Conservation (phyloP, 1,140 invertebrate species). For the Pemphigus obesinymphae region DNA sequence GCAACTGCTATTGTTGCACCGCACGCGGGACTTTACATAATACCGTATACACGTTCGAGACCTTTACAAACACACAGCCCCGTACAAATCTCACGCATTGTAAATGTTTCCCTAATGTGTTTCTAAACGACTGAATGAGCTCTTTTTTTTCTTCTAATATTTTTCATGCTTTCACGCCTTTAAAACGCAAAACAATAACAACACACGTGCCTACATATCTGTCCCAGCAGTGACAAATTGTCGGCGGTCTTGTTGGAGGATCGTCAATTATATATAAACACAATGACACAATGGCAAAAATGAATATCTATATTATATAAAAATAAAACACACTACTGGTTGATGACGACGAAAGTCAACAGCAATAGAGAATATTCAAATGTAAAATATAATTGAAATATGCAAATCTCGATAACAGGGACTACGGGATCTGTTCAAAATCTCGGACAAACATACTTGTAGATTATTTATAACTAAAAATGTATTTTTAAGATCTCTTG, state of each 20-base stretch:
- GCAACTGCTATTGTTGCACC: neutral
- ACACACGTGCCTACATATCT: neutral
- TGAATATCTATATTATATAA: too few species aligned
- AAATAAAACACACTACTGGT: neutral
- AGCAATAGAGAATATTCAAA: neutral
- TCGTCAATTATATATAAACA: neutral
- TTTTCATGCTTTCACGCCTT: conserved; percentile 3
- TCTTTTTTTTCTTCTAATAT: neutral
- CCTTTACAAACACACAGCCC: neutral
- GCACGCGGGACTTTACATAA: conserved; percentile 4
- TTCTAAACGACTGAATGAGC: conserved; percentile 26
- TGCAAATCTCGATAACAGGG: too few species aligned
- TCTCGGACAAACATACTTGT: too few species aligned
- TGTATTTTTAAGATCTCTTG: too few species aligned
- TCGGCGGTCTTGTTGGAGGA: neutral
- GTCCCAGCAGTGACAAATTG: conserved; percentile 14
- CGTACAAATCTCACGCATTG: neutral
- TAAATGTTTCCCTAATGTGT: conserved; percentile 23
- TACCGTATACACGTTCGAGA: neutral
- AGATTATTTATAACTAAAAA: too few species aligned
- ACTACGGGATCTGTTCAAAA: neutral
- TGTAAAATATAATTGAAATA: neutral
- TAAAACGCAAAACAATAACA: conserved; percentile 8
- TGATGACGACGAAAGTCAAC: neutral
- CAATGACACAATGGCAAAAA: neutral